phyloP scores from a whole-genome alignment of 2,888 invertebrate genomes.

The Punctoribates punctum region DNA sequence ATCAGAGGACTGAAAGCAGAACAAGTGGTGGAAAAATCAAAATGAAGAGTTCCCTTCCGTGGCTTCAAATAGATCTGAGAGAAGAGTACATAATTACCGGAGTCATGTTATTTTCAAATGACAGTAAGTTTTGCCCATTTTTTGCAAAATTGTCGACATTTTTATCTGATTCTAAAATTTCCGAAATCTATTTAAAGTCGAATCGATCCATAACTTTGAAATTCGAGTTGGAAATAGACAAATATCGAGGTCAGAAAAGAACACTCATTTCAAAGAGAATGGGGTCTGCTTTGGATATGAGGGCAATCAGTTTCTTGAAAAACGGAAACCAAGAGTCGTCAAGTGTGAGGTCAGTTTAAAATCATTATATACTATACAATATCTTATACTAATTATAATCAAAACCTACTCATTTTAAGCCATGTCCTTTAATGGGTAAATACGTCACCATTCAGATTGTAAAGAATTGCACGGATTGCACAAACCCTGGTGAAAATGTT shows the following conservation, averaged over 20 bases:
- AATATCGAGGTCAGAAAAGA: constrained; percentile 39
- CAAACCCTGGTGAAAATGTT: constrained; percentile 45
- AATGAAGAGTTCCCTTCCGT: constrained; percentile 42
- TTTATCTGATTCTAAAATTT: background rate
- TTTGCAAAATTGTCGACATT: background rate
- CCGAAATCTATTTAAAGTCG: constrained; percentile 38
- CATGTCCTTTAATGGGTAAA: constrained; percentile 46
- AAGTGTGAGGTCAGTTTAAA: constrained; percentile 43
- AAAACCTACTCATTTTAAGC: constrained; percentile 37
- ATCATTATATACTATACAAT: background rate
- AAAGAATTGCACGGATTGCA: constrained; percentile 46
- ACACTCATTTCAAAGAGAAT: background rate
- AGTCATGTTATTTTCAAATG: background rate
- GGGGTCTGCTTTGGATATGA: constrained; percentile 1
- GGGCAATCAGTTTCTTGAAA: constrained; percentile 40
- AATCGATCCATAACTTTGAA: constrained; percentile 47
- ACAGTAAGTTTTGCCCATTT: background rate
- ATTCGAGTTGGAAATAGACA: constrained; percentile 46
- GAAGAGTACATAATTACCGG: constrained; percentile 44
- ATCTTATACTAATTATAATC: background rate
- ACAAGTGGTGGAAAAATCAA: constrained; percentile 34
- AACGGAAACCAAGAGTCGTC: constrained; percentile 43
- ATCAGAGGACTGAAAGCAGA: constrained; percentile 35
- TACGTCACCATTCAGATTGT: constrained; percentile 48
- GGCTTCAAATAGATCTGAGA: constrained; percentile 48